phyloP scores from a whole-genome alignment of 2,888 invertebrate species.

The Laothoe populi region DNA sequence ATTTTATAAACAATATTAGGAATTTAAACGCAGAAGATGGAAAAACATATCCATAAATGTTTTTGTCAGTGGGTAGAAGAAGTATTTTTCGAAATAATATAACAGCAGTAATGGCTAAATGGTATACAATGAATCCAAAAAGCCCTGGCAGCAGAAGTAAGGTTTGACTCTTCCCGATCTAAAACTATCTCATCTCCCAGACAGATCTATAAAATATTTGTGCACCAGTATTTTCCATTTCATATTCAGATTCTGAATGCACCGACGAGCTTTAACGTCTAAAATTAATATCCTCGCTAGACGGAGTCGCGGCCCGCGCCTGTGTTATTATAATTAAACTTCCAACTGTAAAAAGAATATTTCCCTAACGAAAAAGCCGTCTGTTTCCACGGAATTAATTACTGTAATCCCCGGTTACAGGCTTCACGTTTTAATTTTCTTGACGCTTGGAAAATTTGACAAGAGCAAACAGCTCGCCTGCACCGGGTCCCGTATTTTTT shows the following conservation, averaged over 20 bases:
- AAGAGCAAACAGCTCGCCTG: slow-evolving; percentile 5
- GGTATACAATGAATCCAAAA: no score
- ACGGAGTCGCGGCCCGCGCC: background rate
- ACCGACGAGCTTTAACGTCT: background rate
- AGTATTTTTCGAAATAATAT: no score
- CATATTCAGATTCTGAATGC: background rate
- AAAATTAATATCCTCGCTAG: slow-evolving; percentile 5
- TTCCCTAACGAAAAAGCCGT: slow-evolving; percentile 21
- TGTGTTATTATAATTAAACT: slow-evolving; percentile 24
- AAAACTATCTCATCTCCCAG: background rate
- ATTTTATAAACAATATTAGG: no score
- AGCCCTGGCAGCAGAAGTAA: no score
- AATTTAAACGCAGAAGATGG: no score
- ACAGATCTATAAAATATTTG: background rate
- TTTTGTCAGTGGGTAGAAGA: no score
- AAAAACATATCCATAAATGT: no score
- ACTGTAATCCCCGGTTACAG: slow-evolving; percentile 21
- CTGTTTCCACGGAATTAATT: slow-evolving; percentile 20
- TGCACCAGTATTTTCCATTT: background rate
- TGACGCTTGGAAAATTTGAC: slow-evolving; percentile 22
- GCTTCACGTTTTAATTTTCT: slow-evolving; percentile 19
- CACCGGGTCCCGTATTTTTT: slow-evolving; percentile 11
- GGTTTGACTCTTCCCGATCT: no score
- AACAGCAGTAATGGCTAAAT: no score
- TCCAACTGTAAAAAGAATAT: slow-evolving; percentile 18